Conservation (phyloP, 1,140 invertebrate species). For the Microvelia longipes region DNA sequence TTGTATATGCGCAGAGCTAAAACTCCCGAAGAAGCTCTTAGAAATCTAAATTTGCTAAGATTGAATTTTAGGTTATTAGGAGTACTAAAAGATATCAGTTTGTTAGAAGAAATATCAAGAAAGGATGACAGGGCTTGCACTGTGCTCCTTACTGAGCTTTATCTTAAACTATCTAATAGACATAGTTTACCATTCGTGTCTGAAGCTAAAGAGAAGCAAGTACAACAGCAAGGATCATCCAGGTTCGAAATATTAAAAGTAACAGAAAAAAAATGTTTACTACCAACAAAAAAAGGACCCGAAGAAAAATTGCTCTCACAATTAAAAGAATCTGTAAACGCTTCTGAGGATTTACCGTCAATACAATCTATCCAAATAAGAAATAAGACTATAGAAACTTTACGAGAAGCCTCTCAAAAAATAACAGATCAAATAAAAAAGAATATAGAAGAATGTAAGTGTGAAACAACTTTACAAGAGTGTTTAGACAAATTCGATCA, state of each 20-base stretch:
- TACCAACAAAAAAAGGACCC: background rate
- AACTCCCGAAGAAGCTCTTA: background rate
- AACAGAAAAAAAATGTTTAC: background rate
- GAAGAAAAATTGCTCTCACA: background rate
- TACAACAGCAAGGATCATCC: background rate
- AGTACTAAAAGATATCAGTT: background rate
- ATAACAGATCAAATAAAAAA: background rate
- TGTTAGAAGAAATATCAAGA: background rate
- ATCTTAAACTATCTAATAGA: background rate
- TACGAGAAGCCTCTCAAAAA: background rate
- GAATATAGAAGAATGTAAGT: background rate
- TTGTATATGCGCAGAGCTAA: background rate
- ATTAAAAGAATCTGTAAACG: background rate
- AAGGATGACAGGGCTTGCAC: background rate
- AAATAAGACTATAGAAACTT: background rate
- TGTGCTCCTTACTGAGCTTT: constrained; percentile 2
- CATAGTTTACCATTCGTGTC: background rate
- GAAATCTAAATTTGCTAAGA: constrained; percentile 6
- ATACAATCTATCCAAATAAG: background rate
- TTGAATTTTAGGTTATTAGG: constrained; percentile 3
- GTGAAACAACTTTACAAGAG: background rate
- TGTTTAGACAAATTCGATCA: background rate
- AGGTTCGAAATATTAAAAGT: background rate
- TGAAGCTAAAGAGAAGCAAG: background rate
- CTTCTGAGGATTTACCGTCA: background rate